Conservation (phyloP, 2,888 invertebrate species). For the Micropterix aruncella region DNA sequence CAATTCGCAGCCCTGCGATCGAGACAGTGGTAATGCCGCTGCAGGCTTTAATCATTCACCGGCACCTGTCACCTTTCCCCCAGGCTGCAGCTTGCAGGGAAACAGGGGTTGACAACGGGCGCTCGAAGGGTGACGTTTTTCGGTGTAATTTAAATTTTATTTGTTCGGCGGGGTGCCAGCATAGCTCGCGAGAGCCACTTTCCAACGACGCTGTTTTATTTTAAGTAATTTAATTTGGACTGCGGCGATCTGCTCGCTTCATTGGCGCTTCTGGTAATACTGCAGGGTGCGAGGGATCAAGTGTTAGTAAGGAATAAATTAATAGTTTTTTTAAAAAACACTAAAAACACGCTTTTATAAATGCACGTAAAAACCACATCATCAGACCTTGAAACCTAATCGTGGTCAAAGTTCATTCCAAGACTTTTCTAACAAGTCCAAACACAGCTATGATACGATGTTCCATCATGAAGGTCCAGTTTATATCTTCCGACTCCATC, state of each 20-base stretch:
- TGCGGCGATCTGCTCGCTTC: background rate
- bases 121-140: background rate
- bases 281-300: no score
- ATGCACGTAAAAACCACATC: no score
- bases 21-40: background rate
- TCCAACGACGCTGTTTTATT: background rate
- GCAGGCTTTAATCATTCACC: background rate
- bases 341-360: no score
- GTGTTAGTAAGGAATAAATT: no score
- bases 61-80: background rate
- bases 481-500: no score
- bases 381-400: no score
- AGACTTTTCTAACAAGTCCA: no score
- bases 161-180: background rate
- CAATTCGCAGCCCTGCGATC: background rate
- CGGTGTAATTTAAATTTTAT: background rate
- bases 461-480: no score
- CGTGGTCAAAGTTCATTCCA: no score
- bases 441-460: no score
- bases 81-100: background rate
- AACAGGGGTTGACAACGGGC: background rate
- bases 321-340: no score
- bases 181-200: background rate
- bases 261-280: background rate
- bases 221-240: background rate